phyloP scores from a whole-genome alignment of 2,113 vertebrate genomes.

The Poeciliopsis retropinna region DNA sequence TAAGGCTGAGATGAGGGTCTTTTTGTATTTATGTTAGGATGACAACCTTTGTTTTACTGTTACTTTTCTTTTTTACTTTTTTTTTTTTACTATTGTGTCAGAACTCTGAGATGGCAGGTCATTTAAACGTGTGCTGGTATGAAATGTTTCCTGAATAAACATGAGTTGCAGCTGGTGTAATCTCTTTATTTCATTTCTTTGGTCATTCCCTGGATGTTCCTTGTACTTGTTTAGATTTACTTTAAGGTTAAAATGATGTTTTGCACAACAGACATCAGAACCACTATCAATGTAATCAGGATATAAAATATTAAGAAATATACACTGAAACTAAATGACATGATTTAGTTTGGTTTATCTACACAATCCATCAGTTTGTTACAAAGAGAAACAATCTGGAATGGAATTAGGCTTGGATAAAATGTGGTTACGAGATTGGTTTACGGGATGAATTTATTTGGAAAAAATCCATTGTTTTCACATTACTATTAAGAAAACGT shows the following conservation, averaged over 20 bases:
- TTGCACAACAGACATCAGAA: not conserved
- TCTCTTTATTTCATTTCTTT: slow-evolving; percentile 4
- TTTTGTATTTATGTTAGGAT: slow-evolving; percentile 80
- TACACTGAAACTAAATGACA: not conserved
- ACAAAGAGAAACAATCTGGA: not conserved
- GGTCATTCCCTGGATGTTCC: not conserved
- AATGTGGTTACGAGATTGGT: no score
- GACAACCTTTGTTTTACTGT: slow-evolving; percentile 63
- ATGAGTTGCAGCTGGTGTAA: slow-evolving; percentile 72
- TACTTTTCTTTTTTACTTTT: slow-evolving; percentile 65
- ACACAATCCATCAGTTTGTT: not conserved
- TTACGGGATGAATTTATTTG: no score
- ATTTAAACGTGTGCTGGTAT: slow-evolving; percentile 73
- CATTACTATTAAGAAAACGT: no score
- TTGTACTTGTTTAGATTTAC: no score
- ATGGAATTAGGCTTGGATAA: no score
- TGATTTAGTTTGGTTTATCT: not conserved
- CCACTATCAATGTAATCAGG: not conserved
- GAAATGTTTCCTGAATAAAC: slow-evolving; percentile 83
- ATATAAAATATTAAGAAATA: not conserved
- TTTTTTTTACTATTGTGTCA: slow-evolving; percentile 78
- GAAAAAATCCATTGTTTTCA: no score
- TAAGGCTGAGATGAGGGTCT: slow-evolving; percentile 47
- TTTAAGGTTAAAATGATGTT: no score
- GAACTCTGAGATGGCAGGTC: slow-evolving; percentile 75